Percentiles rank a stretch among this genome's conserved stretches.
These are phyloP conservation scores for Smithornis capensis DNA, from an alignment of 2,113 vertebrate species.

Conservation along the genomic window DNA sequence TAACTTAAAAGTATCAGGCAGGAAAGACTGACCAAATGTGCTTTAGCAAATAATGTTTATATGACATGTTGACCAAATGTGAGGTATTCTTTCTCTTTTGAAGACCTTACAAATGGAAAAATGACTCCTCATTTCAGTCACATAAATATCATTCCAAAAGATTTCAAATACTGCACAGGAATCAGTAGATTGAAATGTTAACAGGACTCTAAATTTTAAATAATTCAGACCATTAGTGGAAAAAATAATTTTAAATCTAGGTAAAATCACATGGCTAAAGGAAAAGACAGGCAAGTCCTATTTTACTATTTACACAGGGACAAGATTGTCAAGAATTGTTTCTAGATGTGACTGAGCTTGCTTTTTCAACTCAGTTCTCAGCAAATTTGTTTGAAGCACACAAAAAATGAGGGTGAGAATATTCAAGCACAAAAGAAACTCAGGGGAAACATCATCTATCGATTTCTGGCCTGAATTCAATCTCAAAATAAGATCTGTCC, in stretches of 20 bases:
- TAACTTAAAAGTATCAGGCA: neutral
- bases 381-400: neutral
- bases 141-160: slow-evolving; percentile 24
- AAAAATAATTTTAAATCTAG: neutral
- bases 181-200: neutral
- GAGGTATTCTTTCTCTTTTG: neutral
- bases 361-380: neutral
- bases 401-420: neutral
- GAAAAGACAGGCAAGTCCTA: neutral
- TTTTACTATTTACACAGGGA: neutral
- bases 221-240: neutral
- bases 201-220: neutral
- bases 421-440: neutral
- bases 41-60: slow-evolving; percentile 8
- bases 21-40: neutral
- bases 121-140: slow-evolving; percentile 4
- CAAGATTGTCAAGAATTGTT: neutral
- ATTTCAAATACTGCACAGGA: slow-evolving; percentile 26
- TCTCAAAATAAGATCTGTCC: neutral
- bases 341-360: neutral
- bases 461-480: neutral
- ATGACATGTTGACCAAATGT: neutral
- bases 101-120: slow-evolving; percentile 33
- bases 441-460: neutral
- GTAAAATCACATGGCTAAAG: neutral